Percentiles rank a stretch among this genome's conserved stretches.
phyloP scores from a whole-genome alignment of 1,140 invertebrate genomes.

The Brevipalpus yothersi region DNA sequence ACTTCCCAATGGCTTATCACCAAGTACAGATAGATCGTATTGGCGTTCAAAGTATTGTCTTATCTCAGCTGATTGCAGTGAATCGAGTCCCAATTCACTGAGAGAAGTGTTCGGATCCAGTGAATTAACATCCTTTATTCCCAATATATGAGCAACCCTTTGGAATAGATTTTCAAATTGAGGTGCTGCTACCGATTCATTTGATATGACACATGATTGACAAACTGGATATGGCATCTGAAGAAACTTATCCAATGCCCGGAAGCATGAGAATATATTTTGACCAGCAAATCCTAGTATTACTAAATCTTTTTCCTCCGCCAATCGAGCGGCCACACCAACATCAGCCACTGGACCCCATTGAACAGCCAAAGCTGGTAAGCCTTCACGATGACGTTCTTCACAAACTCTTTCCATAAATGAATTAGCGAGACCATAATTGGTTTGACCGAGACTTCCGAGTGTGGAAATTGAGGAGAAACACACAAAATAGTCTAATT shows the following conservation, averaged over 20 bases:
- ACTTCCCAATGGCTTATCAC: not conserved
- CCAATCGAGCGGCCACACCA: constrained; percentile 61
- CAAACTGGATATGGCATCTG: constrained; percentile 6
- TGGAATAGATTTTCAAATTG: constrained; percentile 30
- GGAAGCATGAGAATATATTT: constrained; percentile 59
- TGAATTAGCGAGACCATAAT: constrained; percentile 88
- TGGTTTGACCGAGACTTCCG: constrained; percentile 78
- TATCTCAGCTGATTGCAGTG: constrained; percentile 90
- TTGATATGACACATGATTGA: constrained; percentile 1
- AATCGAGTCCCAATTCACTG: constrained; percentile 85
- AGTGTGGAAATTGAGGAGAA: constrained; percentile 83
- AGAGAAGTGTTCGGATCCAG: constrained; percentile 45
- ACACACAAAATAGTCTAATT: constrained; percentile 66
- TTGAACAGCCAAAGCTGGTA: constrained; percentile 62
- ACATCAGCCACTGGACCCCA: constrained; percentile 95
- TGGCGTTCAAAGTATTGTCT: constrained; percentile 83
- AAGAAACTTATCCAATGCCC: constrained; percentile 50
- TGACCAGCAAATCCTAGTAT: constrained; percentile 79
- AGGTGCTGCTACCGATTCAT: constrained; percentile 32
- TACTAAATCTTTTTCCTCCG: constrained; percentile 62
- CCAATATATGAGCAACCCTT: constrained; percentile 57
- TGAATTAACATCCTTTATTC: constrained; percentile 52
- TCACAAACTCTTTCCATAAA: constrained; percentile 86
- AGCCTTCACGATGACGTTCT: constrained; percentile 40
- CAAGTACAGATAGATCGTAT: constrained; percentile 32